A percentile compares a stretch with the other conserved stretches of the same genome.
These are phyloP conservation scores for Thecocarcelia acutangulata DNA, from an alignment of 2,888 invertebrate species.

Conservation along the genomic window DNA sequence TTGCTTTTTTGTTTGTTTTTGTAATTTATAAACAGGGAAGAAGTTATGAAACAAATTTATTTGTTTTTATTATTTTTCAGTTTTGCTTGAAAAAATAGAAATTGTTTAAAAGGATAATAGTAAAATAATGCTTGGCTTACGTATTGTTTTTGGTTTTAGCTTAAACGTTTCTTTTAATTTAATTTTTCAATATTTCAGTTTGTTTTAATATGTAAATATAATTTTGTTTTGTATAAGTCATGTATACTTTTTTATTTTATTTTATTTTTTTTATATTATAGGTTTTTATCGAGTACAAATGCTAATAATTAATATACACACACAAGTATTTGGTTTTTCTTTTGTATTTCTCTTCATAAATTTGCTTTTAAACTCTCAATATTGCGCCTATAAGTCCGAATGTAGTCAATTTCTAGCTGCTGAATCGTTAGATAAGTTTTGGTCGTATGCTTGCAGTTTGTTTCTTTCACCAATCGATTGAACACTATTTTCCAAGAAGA, in stretches of 20 bases:
- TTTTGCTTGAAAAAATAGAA: conserved; percentile 45
- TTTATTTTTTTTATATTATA: conserved; percentile 67
- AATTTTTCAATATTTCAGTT: conserved; percentile 40
- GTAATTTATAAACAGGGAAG: conserved; percentile 22
- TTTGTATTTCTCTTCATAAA: conserved; percentile 36
- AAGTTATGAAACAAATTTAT: conserved; percentile 22
- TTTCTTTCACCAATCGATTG: not conserved
- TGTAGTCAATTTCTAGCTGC: conserved; percentile 17
- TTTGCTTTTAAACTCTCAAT: conserved; percentile 70
- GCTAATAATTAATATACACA: conserved; percentile 61
- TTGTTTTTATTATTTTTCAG: conserved; percentile 9
- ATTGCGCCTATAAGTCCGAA: conserved; percentile 68
- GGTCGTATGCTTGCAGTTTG: conserved; percentile 11
- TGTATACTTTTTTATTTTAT: conserved; percentile 64
- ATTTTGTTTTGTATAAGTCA: conserved; percentile 68
- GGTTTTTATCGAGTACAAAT: conserved; percentile 59
- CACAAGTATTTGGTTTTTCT: conserved; percentile 47
- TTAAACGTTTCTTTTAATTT: conserved; percentile 17
- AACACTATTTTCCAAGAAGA: too few species aligned
- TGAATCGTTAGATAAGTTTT: not conserved
- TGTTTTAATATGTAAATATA: conserved; percentile 58
- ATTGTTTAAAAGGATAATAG: conserved; percentile 46
- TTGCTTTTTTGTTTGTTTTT: conserved; percentile 3
- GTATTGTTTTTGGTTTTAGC: conserved; percentile 47
- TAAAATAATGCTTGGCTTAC: conserved; percentile 61